Base-by-base conservation (phyloP, 2,888 invertebrate genomes). In the Lithodes maja region DNA sequence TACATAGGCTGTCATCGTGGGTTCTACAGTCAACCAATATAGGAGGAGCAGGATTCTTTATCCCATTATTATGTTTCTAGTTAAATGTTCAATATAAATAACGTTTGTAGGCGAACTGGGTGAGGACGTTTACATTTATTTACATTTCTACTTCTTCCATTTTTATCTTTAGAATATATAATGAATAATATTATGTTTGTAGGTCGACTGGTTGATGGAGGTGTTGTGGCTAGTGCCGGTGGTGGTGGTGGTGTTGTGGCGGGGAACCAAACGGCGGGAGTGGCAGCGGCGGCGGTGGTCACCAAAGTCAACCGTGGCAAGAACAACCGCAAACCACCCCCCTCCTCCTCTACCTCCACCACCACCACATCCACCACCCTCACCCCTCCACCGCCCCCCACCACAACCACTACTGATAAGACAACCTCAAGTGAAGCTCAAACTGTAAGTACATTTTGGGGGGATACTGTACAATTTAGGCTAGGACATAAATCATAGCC, bases 241-340 rank as follows among this genome's bases (percentile, higher is more conserved):
- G 82, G 81, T 55, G 85, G 88, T 17, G 74, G 84, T 2, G 69
- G 61, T 71, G 77, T 71, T 52, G 84, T 81, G 2, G 52, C 80
- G 12, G 78, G 85, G 7, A 82, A 52, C 12, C 85, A 85, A 52
- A 33, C 33, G 33, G 33, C 33, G 0, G 33, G 33, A 33, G 33
- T 33, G 33, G 33, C 33, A 33, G 33, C 33, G 33, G 33, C 33
- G 33, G 83, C 83, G 5, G 7, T 78, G 3, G 83, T 83, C 17
- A 69, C 83, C 78, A 89, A 89, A 77, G 79, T 75, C 17, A 89
- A 78, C 52, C 81, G 89, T n/a, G 75, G 77, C 71, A 89, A 89
- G 85, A 77, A 74, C 78, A 82, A 71, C 71, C 84, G 90, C 9
- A 89, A 89, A n/a, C 85, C 89, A 78, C 3, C 50, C 79, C 52